Evolutionary conservation across 2,797 vertebrate species (phyloP), one percentile per base, ranked within the genome.

Genomic region (Falco novaeseelandiae): DNA sequence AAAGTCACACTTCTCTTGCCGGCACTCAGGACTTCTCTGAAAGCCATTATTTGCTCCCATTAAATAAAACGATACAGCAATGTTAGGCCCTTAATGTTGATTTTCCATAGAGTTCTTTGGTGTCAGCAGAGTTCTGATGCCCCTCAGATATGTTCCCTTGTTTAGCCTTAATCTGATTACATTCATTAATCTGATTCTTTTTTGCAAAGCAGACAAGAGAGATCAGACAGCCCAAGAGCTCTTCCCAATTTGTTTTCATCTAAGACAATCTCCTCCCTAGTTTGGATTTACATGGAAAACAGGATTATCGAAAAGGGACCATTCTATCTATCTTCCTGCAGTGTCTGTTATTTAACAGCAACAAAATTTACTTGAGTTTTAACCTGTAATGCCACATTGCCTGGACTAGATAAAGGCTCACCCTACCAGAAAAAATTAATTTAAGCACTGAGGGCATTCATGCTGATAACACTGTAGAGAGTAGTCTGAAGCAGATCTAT

Each of bases 131-230:
- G 86, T 84, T 93, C 77, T 66, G 85, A 92, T 96, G 70, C 77
- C 93, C 91, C 85, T 77, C 51, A 84, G 95, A 94, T 83, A 93
- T 23, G 83, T 84, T 92, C 74, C 81, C 77, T 93, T 90, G n/a
- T 73, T 91, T 63, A 86, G 88, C 83, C 63, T 83, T 89, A 92
- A 96, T 87, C 93, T 92, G 90, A 95, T 96, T 95, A 95, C 1
- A 0, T 85, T 90, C 89, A 90, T 95, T 96, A 96, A 96, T 96
- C 95, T 67, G 93, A 91, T 97, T 87, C 61, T 85, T 87, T 91
- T 92, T 84, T 89, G 69, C 87, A 94, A 90, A 82, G 83, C 90
- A 94, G 91, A 93, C 84, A 90, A 77, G 83, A 89, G 83, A 88
- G 78, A 95, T 96, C 81, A 97, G 95, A 67, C 83, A 84, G 92